phyloP scores from a whole-genome alignment of 1,140 invertebrate species.

The Pogonognathellus flavescens region DNA sequence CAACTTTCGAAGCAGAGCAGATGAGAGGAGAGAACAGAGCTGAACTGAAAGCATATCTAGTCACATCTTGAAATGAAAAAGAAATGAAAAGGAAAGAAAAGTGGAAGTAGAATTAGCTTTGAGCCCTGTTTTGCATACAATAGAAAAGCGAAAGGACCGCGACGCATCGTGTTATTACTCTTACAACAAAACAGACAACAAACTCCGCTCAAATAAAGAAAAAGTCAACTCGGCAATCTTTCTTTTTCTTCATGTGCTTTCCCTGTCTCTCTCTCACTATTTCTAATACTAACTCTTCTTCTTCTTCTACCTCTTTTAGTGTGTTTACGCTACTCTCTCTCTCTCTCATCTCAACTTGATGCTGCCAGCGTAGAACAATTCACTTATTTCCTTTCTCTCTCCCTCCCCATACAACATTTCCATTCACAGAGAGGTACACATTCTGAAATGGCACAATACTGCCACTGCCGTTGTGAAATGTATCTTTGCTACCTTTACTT shows the following conservation, averaged over 20 bases:
- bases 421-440: too few relatives aligned
- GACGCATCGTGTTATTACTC: neutral
- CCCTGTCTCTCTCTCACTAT: neutral
- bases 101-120: slow-evolving; percentile 40
- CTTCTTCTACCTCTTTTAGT: neutral
- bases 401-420: too few relatives aligned
- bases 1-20: slow-evolving; percentile 2
- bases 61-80: slow-evolving; percentile 42
- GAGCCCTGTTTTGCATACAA: slow-evolving; percentile 36
- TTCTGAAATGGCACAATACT: too few relatives aligned
- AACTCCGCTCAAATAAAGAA: neutral
- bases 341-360: neutral
- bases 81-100: slow-evolving; percentile 34
- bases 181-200: neutral
- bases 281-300: neutral
- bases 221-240: slow-evolving; percentile 9
- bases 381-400: neutral
- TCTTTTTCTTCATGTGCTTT: neutral
- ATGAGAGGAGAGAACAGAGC: neutral
- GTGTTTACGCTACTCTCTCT: neutral
- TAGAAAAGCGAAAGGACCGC: slow-evolving; percentile 1
- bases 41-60: neutral
- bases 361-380: neutral
- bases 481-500: too few relatives aligned
- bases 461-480: too few relatives aligned